Evolutionary conservation across 2,113 vertebrate species (phyloP).

Genomic region (Taurulus bubalis): DNA sequence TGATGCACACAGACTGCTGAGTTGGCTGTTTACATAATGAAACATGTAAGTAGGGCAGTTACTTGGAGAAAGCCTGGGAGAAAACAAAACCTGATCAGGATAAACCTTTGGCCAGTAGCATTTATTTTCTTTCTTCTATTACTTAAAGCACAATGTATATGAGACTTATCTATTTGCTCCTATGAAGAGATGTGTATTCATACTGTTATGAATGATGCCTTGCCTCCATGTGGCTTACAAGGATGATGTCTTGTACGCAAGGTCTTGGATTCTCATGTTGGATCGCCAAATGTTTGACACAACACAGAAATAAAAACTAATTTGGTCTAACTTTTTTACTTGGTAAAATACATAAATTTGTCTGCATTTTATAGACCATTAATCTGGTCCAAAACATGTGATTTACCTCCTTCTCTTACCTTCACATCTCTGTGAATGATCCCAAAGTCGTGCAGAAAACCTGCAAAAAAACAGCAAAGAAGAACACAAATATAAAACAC

Average conservation of each 20-base stretch:
- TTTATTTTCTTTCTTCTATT: not conserved
- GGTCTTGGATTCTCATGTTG: not conserved
- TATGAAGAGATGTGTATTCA: not conserved
- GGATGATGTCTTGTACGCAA: not conserved
- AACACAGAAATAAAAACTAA: not conserved
- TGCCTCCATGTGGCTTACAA: not conserved
- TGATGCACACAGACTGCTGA: not conserved
- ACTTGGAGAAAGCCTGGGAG: not conserved
- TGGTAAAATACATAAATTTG: not conserved
- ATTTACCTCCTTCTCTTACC: constrained; percentile 75
- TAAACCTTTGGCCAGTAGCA: not conserved
- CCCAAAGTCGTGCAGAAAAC: constrained; percentile 94
- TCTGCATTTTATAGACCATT: not conserved
- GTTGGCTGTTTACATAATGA: not conserved
- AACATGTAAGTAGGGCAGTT: not conserved
- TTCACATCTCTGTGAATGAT: constrained; percentile 95
- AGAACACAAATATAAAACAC: not conserved
- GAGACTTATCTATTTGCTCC: not conserved
- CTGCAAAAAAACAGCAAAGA: constrained; percentile 70
- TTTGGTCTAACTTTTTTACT: not conserved
- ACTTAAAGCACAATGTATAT: not conserved
- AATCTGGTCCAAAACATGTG: not conserved
- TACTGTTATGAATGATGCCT: not conserved
- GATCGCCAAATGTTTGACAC: not conserved
- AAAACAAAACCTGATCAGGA: not conserved